Base-by-base conservation (phyloP, 2,888 invertebrate species). In the Coecobrya sp. region DNA sequence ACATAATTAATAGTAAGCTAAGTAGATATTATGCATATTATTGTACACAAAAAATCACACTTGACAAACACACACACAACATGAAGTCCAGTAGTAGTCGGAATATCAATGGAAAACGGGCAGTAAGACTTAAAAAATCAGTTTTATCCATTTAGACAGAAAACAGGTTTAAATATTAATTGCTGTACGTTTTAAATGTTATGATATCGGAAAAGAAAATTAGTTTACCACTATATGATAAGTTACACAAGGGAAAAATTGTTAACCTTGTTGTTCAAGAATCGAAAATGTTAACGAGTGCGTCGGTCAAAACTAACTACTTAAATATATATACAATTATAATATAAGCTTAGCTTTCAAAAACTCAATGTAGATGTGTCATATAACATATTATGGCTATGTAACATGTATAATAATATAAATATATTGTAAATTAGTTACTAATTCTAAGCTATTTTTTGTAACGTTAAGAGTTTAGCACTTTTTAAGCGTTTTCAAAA, bases 51-150 rank as follows among this genome's bases (percentile, higher is more conserved):
- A 22, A 19, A 22, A 19, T 3, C 11, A 62, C 62, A 62, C 62
- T n/a, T 55, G n/a, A 10, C 4, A 22, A 62, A 65, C 8, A 11
- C 25, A 25, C 19, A 27, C 25, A 27, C 25, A 65, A 22, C 25
- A 13, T 36, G 3, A 19, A 42, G 36, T 42, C 65, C 27, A 62
- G 62, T 42, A 36, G 70, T 42, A 42, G 70, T 70, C 16, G 19
- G 42, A 42, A 42, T 36, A 70, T 70, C 70, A 42, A 10, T 76
- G 76, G 76, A 45, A 49, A 76, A 76, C 16, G 76, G 76, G 30
- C 76, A 49, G 22, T 76, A 76, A 76, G 76, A 76, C 76, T 76
- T 25, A 76, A 13, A 70, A 13, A 49, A 42, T 42, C 8, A 36
- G n/a, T 0, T 42, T 73, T 68, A 68, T 7, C 30, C 16, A 68